Evolutionary conservation across 1,140 invertebrate genomes (phyloP).

Genomic region (Oppia nitens): DNA sequence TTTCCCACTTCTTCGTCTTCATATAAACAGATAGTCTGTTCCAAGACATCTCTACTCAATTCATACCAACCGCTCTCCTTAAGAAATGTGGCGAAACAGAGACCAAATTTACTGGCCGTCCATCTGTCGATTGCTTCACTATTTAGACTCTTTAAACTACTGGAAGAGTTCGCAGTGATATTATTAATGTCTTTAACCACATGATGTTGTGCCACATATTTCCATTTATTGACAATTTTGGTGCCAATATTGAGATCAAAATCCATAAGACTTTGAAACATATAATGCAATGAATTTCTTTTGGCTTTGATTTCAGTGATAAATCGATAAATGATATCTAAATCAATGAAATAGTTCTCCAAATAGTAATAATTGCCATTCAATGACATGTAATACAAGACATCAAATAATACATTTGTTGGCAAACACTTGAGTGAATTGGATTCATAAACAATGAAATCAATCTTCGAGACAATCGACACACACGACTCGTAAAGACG

Average conservation of each 20-base stretch:
- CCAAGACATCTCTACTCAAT: neutral
- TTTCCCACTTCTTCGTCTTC: neutral
- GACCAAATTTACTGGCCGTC: neutral
- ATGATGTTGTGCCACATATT: neutral
- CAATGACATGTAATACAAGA: neutral
- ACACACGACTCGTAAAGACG: neutral
- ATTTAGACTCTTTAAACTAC: no score
- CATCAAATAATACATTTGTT: neutral
- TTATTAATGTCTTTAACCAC: neutral
- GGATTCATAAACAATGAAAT: neutral
- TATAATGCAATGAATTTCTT: neutral
- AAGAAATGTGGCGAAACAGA: neutral
- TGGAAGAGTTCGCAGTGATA: neutral
- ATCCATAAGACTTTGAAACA: neutral
- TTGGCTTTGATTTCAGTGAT: neutral
- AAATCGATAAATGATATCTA: neutral
- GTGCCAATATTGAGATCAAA: neutral
- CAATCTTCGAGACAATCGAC: neutral
- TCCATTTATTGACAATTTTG: neutral
- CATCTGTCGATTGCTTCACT: no score
- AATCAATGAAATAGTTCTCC: neutral
- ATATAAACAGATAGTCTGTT: neutral
- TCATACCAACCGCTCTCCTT: conserved; percentile 9
- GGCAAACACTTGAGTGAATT: neutral
- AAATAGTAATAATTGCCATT: neutral